Evolutionary conservation across 92 coral and sea anemone genomes (phyloP).

Genomic region (Isaurus tuberculatus): DNA sequence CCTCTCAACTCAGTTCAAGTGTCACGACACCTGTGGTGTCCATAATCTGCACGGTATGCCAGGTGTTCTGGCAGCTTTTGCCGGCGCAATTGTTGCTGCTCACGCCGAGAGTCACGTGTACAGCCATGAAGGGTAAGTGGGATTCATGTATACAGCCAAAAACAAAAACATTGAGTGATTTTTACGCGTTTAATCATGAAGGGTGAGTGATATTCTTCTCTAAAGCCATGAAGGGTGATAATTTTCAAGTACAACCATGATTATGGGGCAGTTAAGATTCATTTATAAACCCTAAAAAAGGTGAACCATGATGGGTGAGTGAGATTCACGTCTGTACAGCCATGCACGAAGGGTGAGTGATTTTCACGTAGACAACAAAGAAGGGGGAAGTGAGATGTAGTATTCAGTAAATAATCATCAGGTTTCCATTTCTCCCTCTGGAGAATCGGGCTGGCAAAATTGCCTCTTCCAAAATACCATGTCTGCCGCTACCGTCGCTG

Average conservation of each 20-base stretch:
- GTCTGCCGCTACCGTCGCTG: too few relatives aligned
- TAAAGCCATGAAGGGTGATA: background rate
- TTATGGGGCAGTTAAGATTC: background rate
- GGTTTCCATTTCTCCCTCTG: too few relatives aligned
- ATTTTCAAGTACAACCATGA: background rate
- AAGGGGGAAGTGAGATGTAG: background rate
- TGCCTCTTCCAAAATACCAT: too few relatives aligned
- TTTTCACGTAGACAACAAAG: background rate
- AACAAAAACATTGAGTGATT: background rate
- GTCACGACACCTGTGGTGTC: constrained; percentile 92
- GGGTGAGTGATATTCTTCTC: background rate
- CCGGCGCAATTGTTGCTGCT: constrained; percentile 84
- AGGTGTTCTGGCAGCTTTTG: constrained; percentile 85
- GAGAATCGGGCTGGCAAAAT: too few relatives aligned
- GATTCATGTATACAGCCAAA: background rate
- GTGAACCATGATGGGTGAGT: background rate
- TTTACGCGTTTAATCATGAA: background rate
- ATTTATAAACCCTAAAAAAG: background rate
- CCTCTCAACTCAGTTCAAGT: constrained; percentile 66
- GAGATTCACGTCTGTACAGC: background rate
- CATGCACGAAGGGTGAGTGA: background rate
- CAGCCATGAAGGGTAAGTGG: background rate
- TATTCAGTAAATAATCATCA: background rate
- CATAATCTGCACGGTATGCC: constrained; percentile 98
- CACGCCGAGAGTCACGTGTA: constrained; percentile 59